phyloP scores from a whole-genome alignment of 1,140 invertebrate genomes.

The Pseudobourletiella spinata region DNA sequence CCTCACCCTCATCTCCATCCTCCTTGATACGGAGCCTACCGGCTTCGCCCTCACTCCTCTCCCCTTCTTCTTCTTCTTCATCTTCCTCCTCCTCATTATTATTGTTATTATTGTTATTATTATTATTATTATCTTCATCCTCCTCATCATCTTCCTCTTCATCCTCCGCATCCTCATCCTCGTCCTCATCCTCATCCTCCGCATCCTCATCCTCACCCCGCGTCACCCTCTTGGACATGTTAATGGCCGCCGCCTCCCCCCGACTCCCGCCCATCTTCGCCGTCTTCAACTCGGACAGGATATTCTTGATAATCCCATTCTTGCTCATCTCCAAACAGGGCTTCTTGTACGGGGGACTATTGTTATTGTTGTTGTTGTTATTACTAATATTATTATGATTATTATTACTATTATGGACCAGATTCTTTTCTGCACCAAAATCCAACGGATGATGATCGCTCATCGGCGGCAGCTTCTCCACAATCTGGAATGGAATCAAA shows the following conservation, averaged over 20 bases:
- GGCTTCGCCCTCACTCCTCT: slow-evolving; percentile 1
- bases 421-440: slow-evolving; percentile 6
- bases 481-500: slow-evolving; percentile 25
- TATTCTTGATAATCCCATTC: slow-evolving; percentile 32
- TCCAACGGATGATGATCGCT: neutral
- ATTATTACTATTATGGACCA: slow-evolving; percentile 7
- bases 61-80: slow-evolving; percentile 16
- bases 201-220: slow-evolving; percentile 15
- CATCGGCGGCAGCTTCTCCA: slow-evolving; percentile 15
- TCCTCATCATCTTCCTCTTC: too few species aligned
- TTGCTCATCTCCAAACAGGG: slow-evolving; percentile 14
- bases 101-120: too few species aligned
- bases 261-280: slow-evolving; percentile 23
- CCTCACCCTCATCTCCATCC: slow-evolving; percentile 21
- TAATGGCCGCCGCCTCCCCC: slow-evolving; percentile 4
- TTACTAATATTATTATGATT: too few species aligned
- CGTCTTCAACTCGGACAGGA: slow-evolving; percentile 31
- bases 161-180: slow-evolving; percentile 16
- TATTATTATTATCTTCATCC: too few species aligned
- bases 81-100: slow-evolving; percentile 32
- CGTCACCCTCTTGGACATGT: neutral
- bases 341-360: slow-evolving; percentile 32
- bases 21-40: slow-evolving; percentile 7
- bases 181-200: slow-evolving; percentile 24
- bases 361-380: slow-evolving; percentile 22